Evolutionary conservation across 2,113 vertebrate genomes (phyloP).

Genomic region (Balaenoptera acutorostrata): DNA sequence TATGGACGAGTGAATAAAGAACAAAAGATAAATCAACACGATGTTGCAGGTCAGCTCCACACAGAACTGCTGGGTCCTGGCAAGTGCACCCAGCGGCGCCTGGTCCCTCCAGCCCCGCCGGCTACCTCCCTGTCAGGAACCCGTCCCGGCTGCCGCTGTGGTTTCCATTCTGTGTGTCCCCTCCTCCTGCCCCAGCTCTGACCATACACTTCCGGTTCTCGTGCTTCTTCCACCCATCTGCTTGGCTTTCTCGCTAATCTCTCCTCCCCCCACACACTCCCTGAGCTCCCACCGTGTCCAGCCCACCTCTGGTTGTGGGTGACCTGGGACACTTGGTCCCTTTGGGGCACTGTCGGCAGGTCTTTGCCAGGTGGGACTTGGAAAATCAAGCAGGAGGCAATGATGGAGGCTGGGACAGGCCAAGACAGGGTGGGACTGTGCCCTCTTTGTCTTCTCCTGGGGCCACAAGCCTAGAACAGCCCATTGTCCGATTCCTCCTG

Average conservation of each 20-base stretch:
- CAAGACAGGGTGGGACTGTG: neutral
- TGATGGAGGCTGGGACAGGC: neutral
- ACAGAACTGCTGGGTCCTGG: no score
- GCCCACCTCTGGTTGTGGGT: neutral
- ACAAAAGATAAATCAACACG: neutral
- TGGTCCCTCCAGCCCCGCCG: neutral
- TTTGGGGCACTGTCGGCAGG: fast-evolving
- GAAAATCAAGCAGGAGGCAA: no score
- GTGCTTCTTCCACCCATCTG: neutral
- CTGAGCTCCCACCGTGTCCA: neutral
- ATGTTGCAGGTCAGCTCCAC: neutral
- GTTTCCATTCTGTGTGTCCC: neutral
- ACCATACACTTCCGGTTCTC: fast-evolving
- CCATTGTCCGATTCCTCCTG: fast-evolving
- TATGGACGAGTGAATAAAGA: neutral
- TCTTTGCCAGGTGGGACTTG: neutral
- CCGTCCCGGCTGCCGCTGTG: fast-evolving
- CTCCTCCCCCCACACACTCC: neutral
- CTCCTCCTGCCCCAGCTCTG: neutral
- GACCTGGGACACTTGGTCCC: neutral
- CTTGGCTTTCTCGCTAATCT: fast-evolving
- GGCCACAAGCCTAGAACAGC: neutral
- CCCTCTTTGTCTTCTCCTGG: no score
- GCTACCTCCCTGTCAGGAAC: neutral
- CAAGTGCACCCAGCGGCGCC: neutral